These are phyloP conservation scores for Asarcornis scutulata DNA, from an alignment of 2,113 vertebrate genomes.

Conservation along the genomic window DNA sequence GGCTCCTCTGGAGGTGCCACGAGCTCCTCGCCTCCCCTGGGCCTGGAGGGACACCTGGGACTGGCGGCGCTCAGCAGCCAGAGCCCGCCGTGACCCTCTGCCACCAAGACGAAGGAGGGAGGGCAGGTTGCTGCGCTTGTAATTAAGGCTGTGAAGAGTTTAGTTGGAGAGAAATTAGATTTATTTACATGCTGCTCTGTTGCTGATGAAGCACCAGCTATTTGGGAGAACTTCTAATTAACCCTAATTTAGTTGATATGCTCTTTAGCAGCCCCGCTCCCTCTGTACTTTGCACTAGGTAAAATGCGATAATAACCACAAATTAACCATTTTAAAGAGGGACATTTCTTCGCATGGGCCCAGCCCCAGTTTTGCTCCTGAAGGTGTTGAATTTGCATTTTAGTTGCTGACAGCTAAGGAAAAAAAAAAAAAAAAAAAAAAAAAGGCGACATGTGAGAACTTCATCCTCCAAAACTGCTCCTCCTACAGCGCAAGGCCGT, in stretches of 20 bases:
- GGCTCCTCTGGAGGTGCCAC: constrained; percentile 54
- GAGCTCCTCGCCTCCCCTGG: constrained; percentile 49
- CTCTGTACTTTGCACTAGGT: constrained; percentile 29
- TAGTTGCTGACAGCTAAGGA: background rate
- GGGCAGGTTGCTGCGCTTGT: constrained; percentile 66
- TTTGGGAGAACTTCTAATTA: constrained; percentile 90
- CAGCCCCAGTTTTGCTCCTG: background rate
- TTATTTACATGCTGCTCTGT: constrained; percentile 88
- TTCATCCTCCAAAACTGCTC: background rate
- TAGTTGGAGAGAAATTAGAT: constrained; percentile 90
- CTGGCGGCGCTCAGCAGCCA: constrained; percentile 66
- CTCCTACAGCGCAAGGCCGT: background rate
- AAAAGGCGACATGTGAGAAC: background rate
- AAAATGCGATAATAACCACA: constrained; percentile 50
- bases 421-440: background rate
- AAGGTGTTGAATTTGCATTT: background rate
- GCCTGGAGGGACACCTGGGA: constrained; percentile 67
- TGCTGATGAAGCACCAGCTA: constrained; percentile 84
- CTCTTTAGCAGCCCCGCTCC: constrained; percentile 62
- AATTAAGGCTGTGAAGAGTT: constrained; percentile 82
- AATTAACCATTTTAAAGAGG: constrained; percentile 8
- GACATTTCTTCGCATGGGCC: background rate
- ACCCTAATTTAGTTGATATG: constrained; percentile 85
- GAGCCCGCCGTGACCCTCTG: constrained; percentile 71
- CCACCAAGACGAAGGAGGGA: constrained; percentile 71